These are phyloP conservation scores for Stenoptilia bipunctidactyla DNA, from an alignment of 2,888 invertebrate species.

Conservation along the genomic window DNA sequence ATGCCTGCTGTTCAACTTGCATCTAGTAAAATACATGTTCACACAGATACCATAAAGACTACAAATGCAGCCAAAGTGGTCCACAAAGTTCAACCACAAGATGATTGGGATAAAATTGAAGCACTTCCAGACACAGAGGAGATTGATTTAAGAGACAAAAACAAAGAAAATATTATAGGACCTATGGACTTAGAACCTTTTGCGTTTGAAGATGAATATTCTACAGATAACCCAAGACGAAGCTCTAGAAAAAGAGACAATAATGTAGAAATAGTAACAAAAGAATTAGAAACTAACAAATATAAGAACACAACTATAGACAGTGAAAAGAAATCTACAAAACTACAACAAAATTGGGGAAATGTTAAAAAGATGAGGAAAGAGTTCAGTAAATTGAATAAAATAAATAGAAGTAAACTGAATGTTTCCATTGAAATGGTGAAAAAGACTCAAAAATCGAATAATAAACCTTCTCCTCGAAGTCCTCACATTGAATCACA, in stretches of 20 bases:
- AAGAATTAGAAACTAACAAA: constrained; percentile 19
- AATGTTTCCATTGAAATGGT: constrained; percentile 61
- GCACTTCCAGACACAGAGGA: constrained; percentile 34
- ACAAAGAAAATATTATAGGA: constrained; percentile 32
- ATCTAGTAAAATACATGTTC: constrained; percentile 38
- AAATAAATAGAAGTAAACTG: constrained; percentile 45
- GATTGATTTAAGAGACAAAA: constrained; percentile 15
- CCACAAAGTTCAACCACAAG: constrained; percentile 32
- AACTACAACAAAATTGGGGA: constrained; percentile 43
- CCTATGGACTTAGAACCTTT: constrained; percentile 42
- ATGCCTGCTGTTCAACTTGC: constrained; percentile 25
- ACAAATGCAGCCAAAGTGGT: constrained; percentile 25
- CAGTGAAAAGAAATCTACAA: constrained; percentile 29
- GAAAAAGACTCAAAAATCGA: constrained; percentile 34
- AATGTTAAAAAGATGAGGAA: constrained; percentile 59
- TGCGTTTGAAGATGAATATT: constrained; percentile 35
- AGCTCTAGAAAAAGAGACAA: constrained; percentile 43
- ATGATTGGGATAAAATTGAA: constrained; percentile 62
- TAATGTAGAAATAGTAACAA: constrained; percentile 18
- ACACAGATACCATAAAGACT: constrained; percentile 26
- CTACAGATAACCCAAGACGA: constrained; percentile 37
- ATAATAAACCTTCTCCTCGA: constrained; percentile 17
- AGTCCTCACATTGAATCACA: constrained; percentile 1
- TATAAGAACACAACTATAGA: constrained; percentile 28
- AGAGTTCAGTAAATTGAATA: constrained; percentile 53